These are phyloP conservation scores for Thera obeliscata DNA, from an alignment of 2,888 invertebrate genomes.

Conservation along the genomic window DNA sequence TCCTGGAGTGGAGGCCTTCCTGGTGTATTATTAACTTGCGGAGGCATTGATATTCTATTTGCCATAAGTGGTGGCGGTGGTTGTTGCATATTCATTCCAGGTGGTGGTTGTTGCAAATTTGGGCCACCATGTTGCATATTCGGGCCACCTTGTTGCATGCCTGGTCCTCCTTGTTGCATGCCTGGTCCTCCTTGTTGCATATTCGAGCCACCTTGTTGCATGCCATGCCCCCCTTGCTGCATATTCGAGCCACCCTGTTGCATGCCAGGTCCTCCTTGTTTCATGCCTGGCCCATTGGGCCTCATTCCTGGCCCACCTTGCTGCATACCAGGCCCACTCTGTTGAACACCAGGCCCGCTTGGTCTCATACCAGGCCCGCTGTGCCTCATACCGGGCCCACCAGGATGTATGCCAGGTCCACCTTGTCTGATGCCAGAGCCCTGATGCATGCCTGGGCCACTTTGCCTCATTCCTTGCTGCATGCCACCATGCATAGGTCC, in stretches of 20 bases:
- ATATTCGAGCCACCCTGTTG: slow-evolving; percentile 29
- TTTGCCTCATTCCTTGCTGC: neutral
- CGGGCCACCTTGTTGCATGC: slow-evolving; percentile 26
- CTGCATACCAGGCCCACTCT: slow-evolving; percentile 16
- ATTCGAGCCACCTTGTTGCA: slow-evolving; percentile 26
- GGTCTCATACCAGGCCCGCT: slow-evolving; percentile 18
- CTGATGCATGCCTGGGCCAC: neutral
- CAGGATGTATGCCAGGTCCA: neutral
- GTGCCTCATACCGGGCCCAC: slow-evolving; percentile 18
- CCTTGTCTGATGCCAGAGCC: neutral
- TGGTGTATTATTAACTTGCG: slow-evolving; percentile 9
- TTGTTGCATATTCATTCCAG: slow-evolving; percentile 20
- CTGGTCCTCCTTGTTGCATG: slow-evolving; percentile 22
- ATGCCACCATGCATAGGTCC: neutral
- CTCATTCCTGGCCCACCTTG: slow-evolving; percentile 61
- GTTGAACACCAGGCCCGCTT: slow-evolving; percentile 15
- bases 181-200: slow-evolving; percentile 23
- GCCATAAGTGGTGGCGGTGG: slow-evolving; percentile 28
- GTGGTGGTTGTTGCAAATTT: slow-evolving; percentile 10
- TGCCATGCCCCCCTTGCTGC: slow-evolving; percentile 30
- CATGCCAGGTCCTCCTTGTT: slow-evolving; percentile 26
- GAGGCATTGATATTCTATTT: slow-evolving; percentile 22
- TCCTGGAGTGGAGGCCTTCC: slow-evolving; percentile 35
- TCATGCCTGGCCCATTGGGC: slow-evolving; percentile 54
- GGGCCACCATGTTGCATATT: slow-evolving; percentile 25